These are phyloP conservation scores for Machaerirhynchus nigripectus DNA, from an alignment of 2,113 vertebrate species.

Conservation along the genomic window DNA sequence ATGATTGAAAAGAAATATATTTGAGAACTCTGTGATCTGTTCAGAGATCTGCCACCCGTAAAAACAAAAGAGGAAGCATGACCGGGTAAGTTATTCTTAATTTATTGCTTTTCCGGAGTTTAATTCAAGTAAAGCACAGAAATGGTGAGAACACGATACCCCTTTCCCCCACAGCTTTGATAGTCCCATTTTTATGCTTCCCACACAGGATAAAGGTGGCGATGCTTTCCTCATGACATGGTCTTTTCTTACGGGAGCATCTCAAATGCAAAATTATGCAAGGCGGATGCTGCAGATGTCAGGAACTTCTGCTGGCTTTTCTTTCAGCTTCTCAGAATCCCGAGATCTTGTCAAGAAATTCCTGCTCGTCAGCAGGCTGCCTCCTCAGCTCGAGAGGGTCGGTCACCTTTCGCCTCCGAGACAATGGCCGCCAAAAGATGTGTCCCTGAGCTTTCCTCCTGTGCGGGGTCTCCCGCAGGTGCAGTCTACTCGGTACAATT, in stretches of 20 bases:
- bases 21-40: not conserved
- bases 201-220: not conserved
- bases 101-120: not conserved
- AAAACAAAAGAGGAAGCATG: not conserved
- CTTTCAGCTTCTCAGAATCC: not conserved
- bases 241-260: not conserved
- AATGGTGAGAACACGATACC: not conserved
- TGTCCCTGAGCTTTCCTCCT: not conserved
- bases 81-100: not conserved
- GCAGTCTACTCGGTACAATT: not conserved
- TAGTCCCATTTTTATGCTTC: not conserved
- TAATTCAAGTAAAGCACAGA: not conserved
- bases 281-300: not conserved
- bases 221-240: not conserved
- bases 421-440: accelerated
- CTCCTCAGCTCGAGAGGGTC: not conserved
- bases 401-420: not conserved
- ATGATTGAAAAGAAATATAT: not conserved
- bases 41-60: not conserved
- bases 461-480: not conserved
- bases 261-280: not conserved
- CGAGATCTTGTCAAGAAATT: not conserved
- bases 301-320: not conserved
- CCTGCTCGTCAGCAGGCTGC: not conserved
- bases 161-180: not conserved